Evolutionary conservation across 1,140 invertebrate genomes (phyloP).

Genomic region (Trachymyrmex cornetzi): DNA sequence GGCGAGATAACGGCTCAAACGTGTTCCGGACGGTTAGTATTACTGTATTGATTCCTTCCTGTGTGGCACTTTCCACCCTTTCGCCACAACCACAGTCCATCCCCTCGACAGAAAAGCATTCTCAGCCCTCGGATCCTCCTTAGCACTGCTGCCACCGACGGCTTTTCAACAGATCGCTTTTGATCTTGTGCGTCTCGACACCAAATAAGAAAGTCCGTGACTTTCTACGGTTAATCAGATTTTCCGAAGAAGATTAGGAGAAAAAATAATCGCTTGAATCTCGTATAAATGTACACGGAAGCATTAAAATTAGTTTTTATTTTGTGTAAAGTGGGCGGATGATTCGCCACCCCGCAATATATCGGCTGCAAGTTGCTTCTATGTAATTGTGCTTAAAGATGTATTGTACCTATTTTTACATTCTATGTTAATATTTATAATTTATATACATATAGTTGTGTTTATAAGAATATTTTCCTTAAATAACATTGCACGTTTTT

Average conservation of each 20-base stretch:
- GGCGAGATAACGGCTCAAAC: conserved; percentile 64
- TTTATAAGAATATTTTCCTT: too few species aligned
- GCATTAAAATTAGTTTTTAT: not conserved
- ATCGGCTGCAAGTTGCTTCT: not conserved
- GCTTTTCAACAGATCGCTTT: conserved; percentile 45
- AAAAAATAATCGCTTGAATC: not conserved
- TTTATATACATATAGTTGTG: too few species aligned
- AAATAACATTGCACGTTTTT: too few species aligned
- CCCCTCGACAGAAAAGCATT: conserved; percentile 66
- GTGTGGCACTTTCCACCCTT: conserved; percentile 63
- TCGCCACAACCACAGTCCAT: conserved; percentile 38
- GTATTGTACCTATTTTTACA: too few species aligned
- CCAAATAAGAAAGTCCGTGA: conserved; percentile 57
- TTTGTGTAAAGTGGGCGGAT: not conserved
- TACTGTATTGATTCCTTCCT: conserved; percentile 75
- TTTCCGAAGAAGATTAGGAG: not conserved
- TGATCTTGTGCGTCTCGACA: conserved; percentile 63
- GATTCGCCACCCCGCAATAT: not conserved
- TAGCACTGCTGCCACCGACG: conserved; percentile 43
- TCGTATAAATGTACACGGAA: not conserved
- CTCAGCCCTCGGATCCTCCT: conserved; percentile 58
- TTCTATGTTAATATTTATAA: too few species aligned
- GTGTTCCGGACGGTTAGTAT: conserved; percentile 76
- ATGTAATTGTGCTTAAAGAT: not conserved
- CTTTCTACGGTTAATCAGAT: conserved; percentile 55